Conservation (phyloP, 2,888 invertebrate genomes). For the Himalopsyche anomala region DNA sequence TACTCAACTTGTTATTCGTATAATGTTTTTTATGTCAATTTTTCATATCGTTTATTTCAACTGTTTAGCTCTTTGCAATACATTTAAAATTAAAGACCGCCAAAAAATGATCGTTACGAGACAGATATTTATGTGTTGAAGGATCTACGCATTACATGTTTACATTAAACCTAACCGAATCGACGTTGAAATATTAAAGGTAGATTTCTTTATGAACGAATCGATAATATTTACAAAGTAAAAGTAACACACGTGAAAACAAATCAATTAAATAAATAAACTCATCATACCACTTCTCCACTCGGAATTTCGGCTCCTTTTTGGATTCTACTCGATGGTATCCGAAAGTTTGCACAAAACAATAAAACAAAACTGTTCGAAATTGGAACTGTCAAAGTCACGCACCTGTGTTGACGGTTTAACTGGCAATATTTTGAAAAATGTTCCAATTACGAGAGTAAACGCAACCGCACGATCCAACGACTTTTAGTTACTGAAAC, state of each 20-base stretch:
- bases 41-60: no score
- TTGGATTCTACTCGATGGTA: background rate
- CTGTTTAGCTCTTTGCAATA: no score
- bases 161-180: background rate
- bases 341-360: slow-evolving; percentile 15
- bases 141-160: no score
- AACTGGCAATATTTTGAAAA: slow-evolving; percentile 1
- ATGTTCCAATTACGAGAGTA: background rate
- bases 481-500: slow-evolving; percentile 29
- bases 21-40: background rate
- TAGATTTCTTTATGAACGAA: background rate
- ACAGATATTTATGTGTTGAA: no score
- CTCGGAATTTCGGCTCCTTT: background rate
- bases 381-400: slow-evolving; percentile 39
- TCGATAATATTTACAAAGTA: background rate
- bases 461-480: slow-evolving; percentile 18
- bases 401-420: slow-evolving; percentile 8
- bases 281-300: slow-evolving; percentile 11
- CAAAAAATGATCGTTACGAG: no score
- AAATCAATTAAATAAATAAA: background rate
- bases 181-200: background rate
- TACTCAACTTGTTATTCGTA: background rate
- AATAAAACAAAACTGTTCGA: slow-evolving; percentile 3
- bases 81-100: no score
- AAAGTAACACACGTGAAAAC: background rate